phyloP scores from a whole-genome alignment of 2,888 invertebrate species.

The Epistrophe eligans region DNA sequence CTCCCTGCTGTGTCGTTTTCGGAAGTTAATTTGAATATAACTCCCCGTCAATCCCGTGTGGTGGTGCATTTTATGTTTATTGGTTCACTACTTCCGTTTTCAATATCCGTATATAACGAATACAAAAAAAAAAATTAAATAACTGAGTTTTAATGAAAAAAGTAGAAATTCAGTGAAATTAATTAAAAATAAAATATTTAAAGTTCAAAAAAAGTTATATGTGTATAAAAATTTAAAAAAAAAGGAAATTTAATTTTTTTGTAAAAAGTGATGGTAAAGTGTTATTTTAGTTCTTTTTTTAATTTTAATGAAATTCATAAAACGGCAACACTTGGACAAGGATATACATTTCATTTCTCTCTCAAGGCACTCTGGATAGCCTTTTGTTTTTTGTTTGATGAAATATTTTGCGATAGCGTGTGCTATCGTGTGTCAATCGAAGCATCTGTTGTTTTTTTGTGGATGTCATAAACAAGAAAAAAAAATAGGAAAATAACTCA shows the following conservation, averaged over 20 bases:
- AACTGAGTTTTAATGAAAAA: conserved; percentile 51
- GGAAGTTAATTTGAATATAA: conserved; percentile 69
- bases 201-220: conserved; percentile 2
- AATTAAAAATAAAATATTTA: conserved; percentile 11
- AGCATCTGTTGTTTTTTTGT: conserved; percentile 53
- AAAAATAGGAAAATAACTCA: conserved; percentile 3
- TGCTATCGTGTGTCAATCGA: conserved; percentile 41
- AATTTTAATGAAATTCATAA: conserved; percentile 6
- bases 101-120: conserved; percentile 57
- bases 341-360: conserved; percentile 47
- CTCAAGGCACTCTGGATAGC: conserved; percentile 57
- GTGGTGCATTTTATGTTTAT: conserved; percentile 35
- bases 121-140: conserved; percentile 1
- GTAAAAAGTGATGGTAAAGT: conserved; percentile 70
- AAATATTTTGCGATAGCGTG: conserved; percentile 43
- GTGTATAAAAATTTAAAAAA: conserved; percentile 4
- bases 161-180: conserved; percentile 6
- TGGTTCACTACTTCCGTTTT: conserved; percentile 65
- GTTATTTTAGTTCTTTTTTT: conserved; percentile 10
- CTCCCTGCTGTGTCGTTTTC: conserved; percentile 50
- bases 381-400: conserved; percentile 10
- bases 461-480: not conserved
- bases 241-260: conserved; percentile 34
- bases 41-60: conserved; percentile 24
- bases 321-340: conserved; percentile 61